Evolutionary conservation across 1,140 invertebrate species (phyloP).

Genomic region (Caenorhabditis briggsae): DNA sequence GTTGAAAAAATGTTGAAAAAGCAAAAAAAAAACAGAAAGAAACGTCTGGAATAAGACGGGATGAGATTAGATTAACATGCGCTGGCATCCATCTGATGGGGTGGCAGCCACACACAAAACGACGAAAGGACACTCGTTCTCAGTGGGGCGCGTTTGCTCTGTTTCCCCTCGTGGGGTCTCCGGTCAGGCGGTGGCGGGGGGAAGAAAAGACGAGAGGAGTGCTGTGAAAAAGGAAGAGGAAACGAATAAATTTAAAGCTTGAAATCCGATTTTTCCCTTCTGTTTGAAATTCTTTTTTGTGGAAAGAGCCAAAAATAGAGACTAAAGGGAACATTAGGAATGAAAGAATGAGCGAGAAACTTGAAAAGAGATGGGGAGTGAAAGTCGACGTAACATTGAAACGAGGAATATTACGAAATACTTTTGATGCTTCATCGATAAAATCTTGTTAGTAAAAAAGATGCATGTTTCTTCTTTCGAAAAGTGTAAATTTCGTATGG

Average conservation of each 20-base stretch:
- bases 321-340: not conserved
- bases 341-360: not conserved
- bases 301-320: not conserved
- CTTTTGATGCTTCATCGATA: not conserved
- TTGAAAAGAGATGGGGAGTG: not conserved
- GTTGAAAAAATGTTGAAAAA: not conserved
- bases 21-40: not conserved
- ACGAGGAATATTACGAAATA: constrained; percentile 9
- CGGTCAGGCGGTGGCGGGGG: not conserved
- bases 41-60: not conserved
- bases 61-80: constrained; percentile 39
- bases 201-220: not conserved
- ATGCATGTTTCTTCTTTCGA: too few relatives aligned
- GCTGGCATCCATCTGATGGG: constrained; percentile 25
- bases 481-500: not conserved
- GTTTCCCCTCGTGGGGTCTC: not conserved
- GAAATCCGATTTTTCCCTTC: constrained; percentile 1
- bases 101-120: constrained; percentile 9
- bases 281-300: too few relatives aligned
- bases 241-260: constrained; percentile 15
- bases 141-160: constrained; percentile 20
- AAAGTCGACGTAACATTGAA: not conserved
- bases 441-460: too few relatives aligned
- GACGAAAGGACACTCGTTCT: not conserved
- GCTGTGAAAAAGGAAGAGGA: not conserved